Base-by-base conservation (phyloP, 2,113 vertebrate species). In the Oreochromis tanganicae region DNA sequence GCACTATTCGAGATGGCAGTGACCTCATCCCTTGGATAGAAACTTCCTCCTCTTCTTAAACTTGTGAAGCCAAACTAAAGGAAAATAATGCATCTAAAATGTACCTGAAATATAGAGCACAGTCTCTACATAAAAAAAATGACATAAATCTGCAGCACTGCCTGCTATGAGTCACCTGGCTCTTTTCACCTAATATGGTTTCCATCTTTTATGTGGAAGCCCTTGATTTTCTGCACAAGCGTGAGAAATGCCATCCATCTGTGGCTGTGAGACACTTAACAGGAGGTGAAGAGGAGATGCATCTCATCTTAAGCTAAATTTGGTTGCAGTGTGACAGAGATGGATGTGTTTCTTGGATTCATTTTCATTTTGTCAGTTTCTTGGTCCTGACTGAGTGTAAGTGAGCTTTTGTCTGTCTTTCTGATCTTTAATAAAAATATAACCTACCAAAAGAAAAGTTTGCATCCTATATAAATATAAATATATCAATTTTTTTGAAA, bases 191-290 rank as follows among this genome's bases (percentile, higher is more conserved):
- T 87, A 81, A 80, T 78, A n/a, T 66, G 52, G 50, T 87, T 87
- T 71, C 79, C 80, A 56, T 79, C 63, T 90, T 86, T 86, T 78
- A 83, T 85, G 56, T 84, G 32, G 54, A 85, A 83, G 83, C 59
- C 14, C 36, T 83, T 57, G 27, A 38, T 79, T 89, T 87, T 78
- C 34, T 83, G 17, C 32, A 82, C 43, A 34, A 50, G 54, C 71
- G 80, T 85, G 84, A 87, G 43, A 75, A 86, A 78, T 59, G 9
- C 50, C 79, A 17, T 88, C 84, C 90, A 55, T 90, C 84, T 84
- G 88, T 80, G 38, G 84, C 59, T 52, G 54, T 17, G 59, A 91
- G 80, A 86, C 82, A 8, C 68, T 50, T 68, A 80, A 36, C 43
- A 10, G 38, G 38, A 73, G 80, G 41, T 52, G 55, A 29, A 82